Evolutionary conservation across 1,140 invertebrate species (phyloP).

Genomic region (Trypoxylus dichotomus): DNA sequence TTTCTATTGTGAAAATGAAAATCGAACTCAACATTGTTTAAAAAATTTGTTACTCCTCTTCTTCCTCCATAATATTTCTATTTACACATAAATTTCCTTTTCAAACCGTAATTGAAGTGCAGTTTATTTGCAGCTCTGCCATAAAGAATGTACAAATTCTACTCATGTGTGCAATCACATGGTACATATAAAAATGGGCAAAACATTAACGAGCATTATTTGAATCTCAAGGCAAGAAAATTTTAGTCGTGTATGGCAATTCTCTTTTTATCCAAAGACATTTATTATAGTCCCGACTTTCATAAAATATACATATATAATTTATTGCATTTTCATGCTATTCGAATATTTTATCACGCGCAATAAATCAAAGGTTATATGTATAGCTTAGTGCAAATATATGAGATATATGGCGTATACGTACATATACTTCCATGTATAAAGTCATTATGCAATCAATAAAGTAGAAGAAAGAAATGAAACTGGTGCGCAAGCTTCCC

Average conservation of each 20-base stretch:
- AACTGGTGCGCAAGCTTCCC: neutral
- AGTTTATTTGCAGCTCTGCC: too few species aligned
- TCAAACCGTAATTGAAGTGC: too few species aligned
- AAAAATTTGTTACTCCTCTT: too few species aligned
- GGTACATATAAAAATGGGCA: neutral
- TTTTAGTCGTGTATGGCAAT: neutral
- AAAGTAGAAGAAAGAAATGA: neutral
- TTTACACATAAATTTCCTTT: too few species aligned
- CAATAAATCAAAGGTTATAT: neutral
- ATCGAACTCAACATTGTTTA: too few species aligned
- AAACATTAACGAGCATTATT: neutral
- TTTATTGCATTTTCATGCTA: neutral
- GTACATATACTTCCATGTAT: neutral
- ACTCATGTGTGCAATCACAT: too few species aligned
- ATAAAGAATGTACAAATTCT: too few species aligned
- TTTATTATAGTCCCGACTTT: neutral
- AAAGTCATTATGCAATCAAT: neutral
- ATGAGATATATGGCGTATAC: neutral
- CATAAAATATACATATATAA: neutral
- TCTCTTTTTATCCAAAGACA: neutral
- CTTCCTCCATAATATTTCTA: too few species aligned
- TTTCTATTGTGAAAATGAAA: too few species aligned
- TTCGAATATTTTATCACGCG: neutral
- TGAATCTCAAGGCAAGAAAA: neutral
- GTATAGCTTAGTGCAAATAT: neutral